A percentile compares a stretch with the other conserved stretches of the same genome.
Evolutionary conservation across 2,113 vertebrate genomes (phyloP).

Genomic region (Coregonus clupeaformis): DNA sequence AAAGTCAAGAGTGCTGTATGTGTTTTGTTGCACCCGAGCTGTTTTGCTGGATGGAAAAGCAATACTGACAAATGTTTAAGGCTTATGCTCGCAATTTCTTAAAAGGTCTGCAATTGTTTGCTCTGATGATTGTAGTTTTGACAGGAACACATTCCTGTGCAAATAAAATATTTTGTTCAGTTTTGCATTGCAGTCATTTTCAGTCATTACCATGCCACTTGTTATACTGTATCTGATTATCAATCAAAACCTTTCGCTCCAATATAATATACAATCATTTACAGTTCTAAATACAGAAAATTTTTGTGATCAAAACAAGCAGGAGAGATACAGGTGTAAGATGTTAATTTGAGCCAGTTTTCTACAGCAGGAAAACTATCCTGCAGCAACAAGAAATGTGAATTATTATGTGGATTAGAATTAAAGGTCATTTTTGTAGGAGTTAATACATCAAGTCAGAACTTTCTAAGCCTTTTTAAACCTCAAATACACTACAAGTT

Average conservation of each 20-base stretch:
- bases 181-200: too few species aligned
- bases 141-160: too few species aligned
- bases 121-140: not conserved
- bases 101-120: not conserved
- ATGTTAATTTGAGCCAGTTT: too few species aligned
- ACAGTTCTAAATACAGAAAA: not conserved
- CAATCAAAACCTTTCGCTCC: not conserved
- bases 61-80: not conserved
- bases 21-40: conserved; percentile 24
- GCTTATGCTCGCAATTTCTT: not conserved
- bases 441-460: too few species aligned
- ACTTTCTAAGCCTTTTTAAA: too few species aligned
- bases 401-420: too few species aligned
- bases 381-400: too few species aligned
- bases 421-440: too few species aligned
- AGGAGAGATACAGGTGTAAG: not conserved
- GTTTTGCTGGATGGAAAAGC: not conserved
- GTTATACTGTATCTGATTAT: not conserved
- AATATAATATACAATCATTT: not conserved
- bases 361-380: too few species aligned
- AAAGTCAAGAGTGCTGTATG: conserved; percentile 41
- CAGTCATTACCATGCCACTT: too few species aligned
- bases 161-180: not conserved
- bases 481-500: too few species aligned
- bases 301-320: too few species aligned